Base-by-base conservation (phyloP, 2,888 invertebrate species). In the Balanococcus diminutus region DNA sequence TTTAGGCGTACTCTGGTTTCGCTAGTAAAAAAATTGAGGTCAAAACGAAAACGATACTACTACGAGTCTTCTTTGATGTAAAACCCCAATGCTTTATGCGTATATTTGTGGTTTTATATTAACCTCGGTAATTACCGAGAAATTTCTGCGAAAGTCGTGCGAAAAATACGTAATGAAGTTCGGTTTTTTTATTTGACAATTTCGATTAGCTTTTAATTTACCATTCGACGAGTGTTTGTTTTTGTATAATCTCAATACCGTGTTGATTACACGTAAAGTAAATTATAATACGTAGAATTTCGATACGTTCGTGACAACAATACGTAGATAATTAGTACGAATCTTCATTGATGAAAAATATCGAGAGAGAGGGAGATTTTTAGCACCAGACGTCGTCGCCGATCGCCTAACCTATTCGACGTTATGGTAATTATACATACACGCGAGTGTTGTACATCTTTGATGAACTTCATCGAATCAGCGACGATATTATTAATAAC, bases 201-300 rank as follows among this genome's bases (percentile, higher is more conserved):
- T 61, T 61, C 61, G 22, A 61, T 25, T 61, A 25, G 61, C 61
- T 61, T 61, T 61, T 61, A 61, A 61, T 61, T 61, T 61, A n/a
- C 46, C 46, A 25, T 61, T 61, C 61, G 61, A 61, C n/a, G 16
- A n/a, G 61, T 61, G 25, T 61, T 61, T 61, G 61, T 61, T 61
- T 61, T 46, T 0, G 61, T 61, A 61, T 61, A 61, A 25, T 61
- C 25, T 61, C 25, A 61, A 61, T 61, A 25, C 61, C 9, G 25
- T 25, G 61, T 61, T 61, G 61, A 61, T 61, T 61, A 61, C 61
- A 46, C n/a, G 46, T 46, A 46, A n/a, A n/a, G n/a, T 46, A 46
- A 46, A n/a, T 46, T n/a, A 46, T 2, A n/a, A 46, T 46, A 46
- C n/a, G 46, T n/a, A n/a, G 46, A 3, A 46, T 46, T 46, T 42